Evolutionary conservation across 2,888 invertebrate genomes (phyloP), one percentile per base, ranked within the genome.

Genomic region (Stenchaetothrips biformis): DNA sequence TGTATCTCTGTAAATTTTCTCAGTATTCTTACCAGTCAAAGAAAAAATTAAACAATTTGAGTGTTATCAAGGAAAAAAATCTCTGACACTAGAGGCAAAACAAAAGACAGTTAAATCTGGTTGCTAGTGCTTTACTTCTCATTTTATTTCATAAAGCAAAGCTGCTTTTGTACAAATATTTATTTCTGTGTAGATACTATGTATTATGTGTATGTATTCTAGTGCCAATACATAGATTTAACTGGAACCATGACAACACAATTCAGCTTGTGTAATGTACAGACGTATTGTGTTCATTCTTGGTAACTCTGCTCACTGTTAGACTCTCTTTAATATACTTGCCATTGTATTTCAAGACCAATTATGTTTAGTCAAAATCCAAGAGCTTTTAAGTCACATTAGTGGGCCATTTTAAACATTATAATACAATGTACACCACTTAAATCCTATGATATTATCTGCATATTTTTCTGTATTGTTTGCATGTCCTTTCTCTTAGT

Each of bases 151-250:
- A 4, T 13, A 53, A 53, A 18, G 9, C 16, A 13, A 0, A 53
- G 53, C 53, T 53, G 53, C 11, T 53, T 18, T 18, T 74, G 67
- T 74, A 74, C 67, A 74, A 74, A 74, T 74, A 74, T 74, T 74
- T 74, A 74, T 74, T 74, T 74, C 21, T 25, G 0, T 74, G 67
- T 74, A 74, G 67, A 74, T 74, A 74, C 18, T 25, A 74, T 9
- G 67, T 74, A 25, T 74, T 74, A 74, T 25, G 8, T 74, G 25
- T 25, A 7, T 74, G 67, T 74, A 74, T 25, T 74, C 21, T 74
- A 74, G 67, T 74, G 67, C 67, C 67, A 25, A 74, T 74, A 8
- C 25, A 18, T 59, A 25, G 11, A 74, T 74, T 8, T 25, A 13
- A 74, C 21, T 9, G 37, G 37, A 37, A 37, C 67, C 67, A 21